Evolutionary conservation across 2,797 vertebrate species (phyloP).

Genomic region (Eupleurogrammus muticus): DNA sequence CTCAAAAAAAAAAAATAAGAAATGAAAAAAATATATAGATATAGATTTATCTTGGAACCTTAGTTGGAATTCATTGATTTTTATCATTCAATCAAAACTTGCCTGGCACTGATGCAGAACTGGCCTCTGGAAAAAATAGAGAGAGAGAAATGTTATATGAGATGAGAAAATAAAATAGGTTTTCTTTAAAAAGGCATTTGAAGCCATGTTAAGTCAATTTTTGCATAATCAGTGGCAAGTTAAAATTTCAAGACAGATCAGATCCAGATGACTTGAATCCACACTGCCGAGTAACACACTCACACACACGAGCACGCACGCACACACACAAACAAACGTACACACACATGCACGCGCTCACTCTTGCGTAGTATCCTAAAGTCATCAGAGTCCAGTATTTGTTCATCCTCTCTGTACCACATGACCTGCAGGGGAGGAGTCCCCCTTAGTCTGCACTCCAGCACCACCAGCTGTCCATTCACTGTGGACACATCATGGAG

Average conservation of each 20-base stretch:
- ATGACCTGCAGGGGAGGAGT: slow-evolving; percentile 85
- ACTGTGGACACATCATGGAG: slow-evolving; percentile 87
- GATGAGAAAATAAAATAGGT: too few relatives aligned
- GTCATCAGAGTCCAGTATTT: slow-evolving; percentile 87
- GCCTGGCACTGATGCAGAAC: slow-evolving; percentile 88
- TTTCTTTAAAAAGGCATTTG: background rate
- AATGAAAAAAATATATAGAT: too few relatives aligned
- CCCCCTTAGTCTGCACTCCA: slow-evolving; percentile 88
- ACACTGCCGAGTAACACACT: background rate
- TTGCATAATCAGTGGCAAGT: too few relatives aligned
- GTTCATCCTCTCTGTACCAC: slow-evolving; percentile 89
- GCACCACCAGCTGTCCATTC: slow-evolving; percentile 87
- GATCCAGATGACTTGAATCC: background rate
- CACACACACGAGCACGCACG: too few relatives aligned
- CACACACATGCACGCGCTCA: slow-evolving; percentile 68
- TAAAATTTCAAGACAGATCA: background rate
- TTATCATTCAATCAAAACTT: slow-evolving; percentile 45
- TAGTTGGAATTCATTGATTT: background rate
- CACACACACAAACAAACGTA: too few relatives aligned
- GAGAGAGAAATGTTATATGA: slow-evolving; percentile 10
- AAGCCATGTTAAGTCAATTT: background rate
- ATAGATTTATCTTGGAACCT: too few relatives aligned
- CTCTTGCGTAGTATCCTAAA: slow-evolving; percentile 91
- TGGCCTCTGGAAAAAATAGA: slow-evolving; percentile 84
- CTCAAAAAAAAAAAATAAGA: too few relatives aligned